Evolutionary conservation across 2,797 vertebrate species (phyloP).

Genomic region (Gymnoscopelus microlampas): DNA sequence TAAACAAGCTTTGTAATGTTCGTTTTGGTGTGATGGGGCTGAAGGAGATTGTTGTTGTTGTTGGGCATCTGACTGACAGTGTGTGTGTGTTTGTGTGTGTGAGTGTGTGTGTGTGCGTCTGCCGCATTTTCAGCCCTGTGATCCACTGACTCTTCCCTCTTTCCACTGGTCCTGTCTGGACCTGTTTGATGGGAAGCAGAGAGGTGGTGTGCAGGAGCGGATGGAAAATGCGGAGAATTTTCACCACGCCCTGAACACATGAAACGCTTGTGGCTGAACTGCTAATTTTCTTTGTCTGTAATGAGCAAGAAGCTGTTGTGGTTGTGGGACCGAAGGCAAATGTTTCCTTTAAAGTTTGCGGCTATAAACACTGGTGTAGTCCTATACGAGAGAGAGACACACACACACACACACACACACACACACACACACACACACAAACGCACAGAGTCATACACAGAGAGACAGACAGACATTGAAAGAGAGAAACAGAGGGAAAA

Average conservation of each 20-base stretch:
- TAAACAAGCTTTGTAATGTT: constrained; percentile 48
- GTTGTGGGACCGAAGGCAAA: constrained; percentile 41
- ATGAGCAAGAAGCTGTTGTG: constrained; percentile 34
- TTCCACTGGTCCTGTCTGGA: constrained; percentile 55
- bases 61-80: background rate
- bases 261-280: constrained; percentile 58
- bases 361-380: constrained; percentile 14
- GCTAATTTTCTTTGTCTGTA: constrained; percentile 56
- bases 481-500: background rate
- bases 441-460: background rate
- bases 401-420: background rate
- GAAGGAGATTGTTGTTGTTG: constrained; percentile 1
- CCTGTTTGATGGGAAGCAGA: constrained; percentile 54
- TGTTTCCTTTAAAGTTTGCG: constrained; percentile 40
- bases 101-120: constrained; percentile 32
- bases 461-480: background rate
- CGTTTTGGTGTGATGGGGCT: constrained; percentile 37
- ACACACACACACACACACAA: no score
- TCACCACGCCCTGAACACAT: constrained; percentile 61
- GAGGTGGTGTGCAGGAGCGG: constrained; percentile 34
- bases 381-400: background rate
- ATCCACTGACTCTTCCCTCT: constrained; percentile 29
- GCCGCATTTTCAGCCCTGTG: constrained; percentile 34
- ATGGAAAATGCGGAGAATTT: constrained; percentile 73
- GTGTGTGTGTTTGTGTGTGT: constrained; percentile 39